These are phyloP conservation scores for Coptotermes formosanus DNA, from an alignment of 1,140 invertebrate genomes.

Conservation along the genomic window DNA sequence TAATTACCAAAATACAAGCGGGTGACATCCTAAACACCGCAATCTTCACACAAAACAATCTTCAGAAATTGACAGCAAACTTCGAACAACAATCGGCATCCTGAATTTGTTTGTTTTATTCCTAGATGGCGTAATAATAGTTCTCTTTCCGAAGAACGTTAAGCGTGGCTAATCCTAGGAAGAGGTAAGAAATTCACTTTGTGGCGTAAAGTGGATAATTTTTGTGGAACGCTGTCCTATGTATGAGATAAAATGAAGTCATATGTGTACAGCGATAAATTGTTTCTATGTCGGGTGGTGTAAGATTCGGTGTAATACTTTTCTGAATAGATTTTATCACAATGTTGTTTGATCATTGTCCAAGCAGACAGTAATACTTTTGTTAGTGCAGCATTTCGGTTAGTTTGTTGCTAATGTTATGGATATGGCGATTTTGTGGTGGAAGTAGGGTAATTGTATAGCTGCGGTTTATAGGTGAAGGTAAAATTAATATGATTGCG, in stretches of 20 bases:
- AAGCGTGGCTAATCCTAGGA: conserved; percentile 67
- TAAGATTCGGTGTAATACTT: not conserved
- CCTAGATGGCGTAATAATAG: conserved; percentile 25
- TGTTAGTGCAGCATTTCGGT: not conserved
- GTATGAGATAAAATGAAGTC: not conserved
- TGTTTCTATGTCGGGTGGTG: not conserved
- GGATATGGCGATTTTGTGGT: no score
- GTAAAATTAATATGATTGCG: no score
- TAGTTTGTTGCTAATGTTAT: no score
- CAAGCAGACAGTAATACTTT: not conserved
- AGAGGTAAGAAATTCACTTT: conserved; percentile 55
- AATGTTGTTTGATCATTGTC: not conserved
- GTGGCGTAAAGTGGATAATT: conserved; percentile 38
- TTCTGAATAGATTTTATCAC: not conserved
- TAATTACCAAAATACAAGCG: no score
- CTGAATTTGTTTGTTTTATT: not conserved
- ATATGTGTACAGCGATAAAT: not conserved
- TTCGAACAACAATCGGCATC: no score
- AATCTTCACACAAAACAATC: no score
- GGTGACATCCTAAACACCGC: no score
- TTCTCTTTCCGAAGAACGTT: conserved; percentile 29
- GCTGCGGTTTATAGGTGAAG: no score
- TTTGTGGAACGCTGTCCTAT: conserved; percentile 2
- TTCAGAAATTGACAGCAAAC: no score
- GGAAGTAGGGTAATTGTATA: no score